Evolutionary conservation across 2,797 vertebrate species (phyloP), one percentile per base, ranked within the genome.

Genomic region (Echeneis naucrates): DNA sequence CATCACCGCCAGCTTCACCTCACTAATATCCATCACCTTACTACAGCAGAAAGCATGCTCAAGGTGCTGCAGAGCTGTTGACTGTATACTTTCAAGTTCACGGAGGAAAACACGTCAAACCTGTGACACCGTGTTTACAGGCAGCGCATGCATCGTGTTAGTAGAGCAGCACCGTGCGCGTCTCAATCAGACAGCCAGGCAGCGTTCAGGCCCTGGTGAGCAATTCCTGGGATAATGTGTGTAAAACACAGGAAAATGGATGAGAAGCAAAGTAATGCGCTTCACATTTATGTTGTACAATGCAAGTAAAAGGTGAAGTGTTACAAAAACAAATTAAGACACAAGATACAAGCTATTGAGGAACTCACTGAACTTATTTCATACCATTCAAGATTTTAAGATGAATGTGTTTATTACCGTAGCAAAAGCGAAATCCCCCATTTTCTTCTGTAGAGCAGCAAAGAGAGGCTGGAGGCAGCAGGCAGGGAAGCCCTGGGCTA

Each of bases 371-470:
- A 42, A 42, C 6, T 42, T 6, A 2, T 45, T 21, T 45, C 44
- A n/a, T 4, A n/a, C 8, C 44, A 14, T 13, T 7, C 5, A 33
- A 9, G 32, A 33, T 33, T 33, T 33, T 33, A 7, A 33, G 9
- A 32, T 8, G 10, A 3, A 17, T 2, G 8, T n/a, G 11, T 48
- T 48, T 13, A 23, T 14, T 4, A 45, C 38, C 14, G 37, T 27
- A 35, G 50, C 33, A 23, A 35, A 33, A 4, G 30, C 53, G 4
- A 21, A 37, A 61, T 30, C 48, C 5, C 2, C 1, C 5, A 7
- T 45, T 32, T 50, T 44, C n/a, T 44, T 19, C 48, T 73, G 16
- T 32, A 11, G 47, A 59, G 26, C 63, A 52, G 60, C 24, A 37
- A 48, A 50, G 9, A 68, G 47, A 60, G 30, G 40, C 21, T 17